Percentiles rank a stretch among this genome's conserved stretches.
Evolutionary conservation across 2,888 invertebrate genomes (phyloP).

Genomic region (Rhagophthalmus giganteus): DNA sequence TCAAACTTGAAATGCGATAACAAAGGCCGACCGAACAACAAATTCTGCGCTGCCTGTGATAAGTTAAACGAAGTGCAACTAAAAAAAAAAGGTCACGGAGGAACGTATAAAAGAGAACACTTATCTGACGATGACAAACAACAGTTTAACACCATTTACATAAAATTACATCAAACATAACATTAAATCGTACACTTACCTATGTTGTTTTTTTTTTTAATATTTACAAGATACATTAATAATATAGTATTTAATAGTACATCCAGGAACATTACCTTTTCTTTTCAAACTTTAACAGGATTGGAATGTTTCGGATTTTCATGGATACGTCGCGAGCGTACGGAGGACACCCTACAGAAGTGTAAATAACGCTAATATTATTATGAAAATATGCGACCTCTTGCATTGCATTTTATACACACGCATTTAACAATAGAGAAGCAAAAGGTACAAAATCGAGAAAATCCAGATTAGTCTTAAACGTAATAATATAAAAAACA

Average conservation of each 20-base stretch:
- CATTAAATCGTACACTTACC: conserved; percentile 28
- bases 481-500: no score
- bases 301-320: conserved; percentile 46
- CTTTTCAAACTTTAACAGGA: conserved; percentile 47
- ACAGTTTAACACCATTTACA: conserved; percentile 29
- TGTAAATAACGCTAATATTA: background rate
- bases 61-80: conserved; percentile 6
- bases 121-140: conserved; percentile 20
- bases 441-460: conserved; percentile 4
- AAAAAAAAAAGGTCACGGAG: conserved; percentile 5
- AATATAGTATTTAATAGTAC: conserved; percentile 35
- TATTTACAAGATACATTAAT: conserved; percentile 29
- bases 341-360: conserved; percentile 5
- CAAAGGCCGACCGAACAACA: no score
- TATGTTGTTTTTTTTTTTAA: no score
- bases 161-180: conserved; percentile 33
- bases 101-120: conserved; percentile 14
- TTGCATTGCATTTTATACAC: conserved; percentile 9
- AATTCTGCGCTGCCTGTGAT: no score
- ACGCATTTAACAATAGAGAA: conserved; percentile 1
- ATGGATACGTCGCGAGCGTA: conserved; percentile 1
- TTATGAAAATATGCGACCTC: conserved; percentile 10
- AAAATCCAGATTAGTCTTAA: conserved; percentile 1
- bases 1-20: conserved; percentile 4
- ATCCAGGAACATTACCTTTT: conserved; percentile 49